phyloP scores from a whole-genome alignment of 1,140 invertebrate genomes.

The Listronotus bonariensis region DNA sequence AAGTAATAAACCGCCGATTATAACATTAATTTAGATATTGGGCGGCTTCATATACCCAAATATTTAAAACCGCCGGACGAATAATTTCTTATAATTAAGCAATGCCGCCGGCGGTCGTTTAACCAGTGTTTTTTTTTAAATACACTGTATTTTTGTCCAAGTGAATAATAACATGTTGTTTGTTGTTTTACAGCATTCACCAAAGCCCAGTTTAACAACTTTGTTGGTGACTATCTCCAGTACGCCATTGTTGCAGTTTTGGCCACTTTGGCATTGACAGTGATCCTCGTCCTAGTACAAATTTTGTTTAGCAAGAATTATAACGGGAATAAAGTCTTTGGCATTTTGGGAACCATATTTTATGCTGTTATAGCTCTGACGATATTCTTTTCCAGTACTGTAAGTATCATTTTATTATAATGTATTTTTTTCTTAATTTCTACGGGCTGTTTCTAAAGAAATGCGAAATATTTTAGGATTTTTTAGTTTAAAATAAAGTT shows the following conservation, averaged over 20 bases:
- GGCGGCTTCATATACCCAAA: no score
- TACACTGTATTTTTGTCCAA: no score
- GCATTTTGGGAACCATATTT: conserved; percentile 61
- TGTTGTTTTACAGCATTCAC: conserved; percentile 64
- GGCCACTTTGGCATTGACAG: conserved; percentile 61
- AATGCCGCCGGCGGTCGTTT: no score
- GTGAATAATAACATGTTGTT: neutral
- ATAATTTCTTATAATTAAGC: no score
- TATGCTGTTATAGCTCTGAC: conserved; percentile 62
- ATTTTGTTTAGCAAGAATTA: conserved; percentile 58
- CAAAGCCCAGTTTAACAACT: conserved; percentile 60
- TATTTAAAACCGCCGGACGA: no score
- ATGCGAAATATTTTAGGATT: no score
- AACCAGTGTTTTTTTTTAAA: no score
- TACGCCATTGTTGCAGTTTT: conserved; percentile 58
- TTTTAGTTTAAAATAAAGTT: no score
- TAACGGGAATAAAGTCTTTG: conserved; percentile 59
- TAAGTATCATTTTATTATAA: conserved; percentile 58
- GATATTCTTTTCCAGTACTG: conserved; percentile 70
- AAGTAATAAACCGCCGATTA: no score
- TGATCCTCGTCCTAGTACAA: conserved; percentile 58
- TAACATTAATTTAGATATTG: no score
- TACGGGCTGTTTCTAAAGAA: no score
- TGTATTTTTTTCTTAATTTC: no score
- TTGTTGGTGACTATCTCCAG: conserved; percentile 38